Base-by-base conservation (phyloP, 2,888 invertebrate genomes). In the Eugnorisma glareosa region DNA sequence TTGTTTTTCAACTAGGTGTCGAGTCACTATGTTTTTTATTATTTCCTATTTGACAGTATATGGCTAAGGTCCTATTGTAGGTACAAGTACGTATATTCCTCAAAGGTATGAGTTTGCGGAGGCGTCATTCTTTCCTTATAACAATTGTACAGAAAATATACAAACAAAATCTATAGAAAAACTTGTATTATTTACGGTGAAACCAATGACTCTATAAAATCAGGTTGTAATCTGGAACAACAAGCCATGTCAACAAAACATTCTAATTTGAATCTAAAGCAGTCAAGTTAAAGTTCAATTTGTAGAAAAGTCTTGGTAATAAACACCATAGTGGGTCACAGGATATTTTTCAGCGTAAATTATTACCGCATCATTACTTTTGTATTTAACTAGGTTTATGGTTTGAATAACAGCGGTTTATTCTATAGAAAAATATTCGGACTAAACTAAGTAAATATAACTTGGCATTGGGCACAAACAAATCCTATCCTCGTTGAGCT, bases 281-380 rank as follows among this genome's bases (percentile, higher is more conserved):
- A 0, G 3, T 35, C 37, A 1, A 0, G 0, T 67, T 72, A 77
- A 31, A 64, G 81, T 81, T 51, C 21, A 74, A 40, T 76, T 84
- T 69, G 0, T 13, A 10, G 2, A 2, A 11, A 10, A 15, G 10
- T 57, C 48, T 43, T 67, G 24, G 51, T 70, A 59, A 68, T 54
- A 76, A 83, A 81, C 75, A 77, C 43, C 61, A 73, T 63, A 81
- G 54, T 84, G 45, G 86, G 81, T 86, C 85, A 79, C 76, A 86
- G 81, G 87, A 86, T 81, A 84, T 86, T 86, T 84, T 86, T 73
- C 76, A 66, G 59, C 40, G 76, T 81, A 75, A 81, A 79, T 72
- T 84, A 86, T 78, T 70, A 69, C 68, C 71, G 67, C 75, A 66
- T 69, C 67, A 71, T 77, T 83, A 67, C 67, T 84, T 77, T 73